These are phyloP conservation scores for Lypha dubia DNA, from an alignment of 2,888 invertebrate genomes.

Conservation along the genomic window DNA sequence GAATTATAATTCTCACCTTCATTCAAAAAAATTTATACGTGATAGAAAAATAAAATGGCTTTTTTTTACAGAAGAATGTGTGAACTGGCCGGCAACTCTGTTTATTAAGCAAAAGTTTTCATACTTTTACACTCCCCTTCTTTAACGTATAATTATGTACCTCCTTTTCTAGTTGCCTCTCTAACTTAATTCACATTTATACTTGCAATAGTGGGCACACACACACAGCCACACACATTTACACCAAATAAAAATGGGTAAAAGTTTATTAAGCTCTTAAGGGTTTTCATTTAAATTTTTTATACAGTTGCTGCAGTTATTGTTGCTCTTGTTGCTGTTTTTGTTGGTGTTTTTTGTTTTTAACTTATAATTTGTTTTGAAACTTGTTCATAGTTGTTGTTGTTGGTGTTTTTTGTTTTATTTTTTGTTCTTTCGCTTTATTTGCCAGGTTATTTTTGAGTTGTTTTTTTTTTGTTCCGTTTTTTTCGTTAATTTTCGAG, in stretches of 20 bases:
- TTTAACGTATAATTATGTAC: constrained; percentile 9
- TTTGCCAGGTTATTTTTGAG: constrained; percentile 37
- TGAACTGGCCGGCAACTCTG: constrained; percentile 17
- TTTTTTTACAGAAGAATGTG: too few species aligned
- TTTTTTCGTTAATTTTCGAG: constrained; percentile 61
- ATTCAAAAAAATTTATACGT: too few species aligned
- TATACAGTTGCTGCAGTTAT: constrained; percentile 20
- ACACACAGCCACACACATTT: not conserved
- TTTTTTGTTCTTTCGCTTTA: not conserved
- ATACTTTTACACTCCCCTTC: not conserved
- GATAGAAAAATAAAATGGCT: too few species aligned
- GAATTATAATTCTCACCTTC: too few species aligned
- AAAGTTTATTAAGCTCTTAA: constrained; percentile 66
- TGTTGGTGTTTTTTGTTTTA: constrained; percentile 59
- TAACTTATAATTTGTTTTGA: constrained; percentile 70
- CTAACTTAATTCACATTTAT: not conserved
- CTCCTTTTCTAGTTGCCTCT: not conserved
- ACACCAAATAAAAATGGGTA: constrained; percentile 3
- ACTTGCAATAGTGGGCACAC: constrained; percentile 4
- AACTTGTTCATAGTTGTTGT: constrained; percentile 53
- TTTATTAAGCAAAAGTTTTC: not conserved
- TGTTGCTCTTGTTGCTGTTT: constrained; percentile 43
- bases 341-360: constrained; percentile 56
- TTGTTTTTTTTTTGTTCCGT: constrained; percentile 14
- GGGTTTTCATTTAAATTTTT: constrained; percentile 66